Conservation (phyloP, 1,140 invertebrate species). For the Diachasmimorpha longicaudata region DNA sequence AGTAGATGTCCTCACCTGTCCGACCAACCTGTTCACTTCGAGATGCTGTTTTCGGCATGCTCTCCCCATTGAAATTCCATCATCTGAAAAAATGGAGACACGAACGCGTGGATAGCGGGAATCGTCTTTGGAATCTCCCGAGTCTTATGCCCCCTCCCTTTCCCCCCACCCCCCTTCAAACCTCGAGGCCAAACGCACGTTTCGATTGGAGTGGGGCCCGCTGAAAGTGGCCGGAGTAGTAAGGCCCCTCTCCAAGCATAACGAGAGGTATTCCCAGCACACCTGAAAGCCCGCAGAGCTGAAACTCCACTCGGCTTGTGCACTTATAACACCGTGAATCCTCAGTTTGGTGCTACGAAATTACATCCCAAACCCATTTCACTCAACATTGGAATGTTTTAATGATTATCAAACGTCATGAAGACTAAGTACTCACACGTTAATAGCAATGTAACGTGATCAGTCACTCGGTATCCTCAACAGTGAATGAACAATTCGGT, state of each 20-base stretch:
- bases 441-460: conserved; percentile 30
- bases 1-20: not conserved
- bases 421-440: conserved; percentile 20
- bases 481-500: not conserved
- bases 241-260: not conserved
- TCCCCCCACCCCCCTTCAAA: not conserved
- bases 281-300: not conserved
- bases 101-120: conserved; percentile 19
- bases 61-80: not conserved
- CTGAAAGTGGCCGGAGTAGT: too few species aligned
- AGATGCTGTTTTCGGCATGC: not conserved
- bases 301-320: conserved; percentile 1
- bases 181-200: not conserved
- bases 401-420: conserved; percentile 13
- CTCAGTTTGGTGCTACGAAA: not conserved
- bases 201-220: not conserved
- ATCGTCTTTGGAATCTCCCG: conserved; percentile 3
- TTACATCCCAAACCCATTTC: not conserved
- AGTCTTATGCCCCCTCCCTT: not conserved
- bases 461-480: not conserved
- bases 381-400: not conserved
- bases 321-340: not conserved
- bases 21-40: not conserved
- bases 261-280: not conserved
- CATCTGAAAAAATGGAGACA: conserved; percentile 7